Evolutionary conservation across 2,888 invertebrate species (phyloP).

Genomic region (Phortica okadai): DNA sequence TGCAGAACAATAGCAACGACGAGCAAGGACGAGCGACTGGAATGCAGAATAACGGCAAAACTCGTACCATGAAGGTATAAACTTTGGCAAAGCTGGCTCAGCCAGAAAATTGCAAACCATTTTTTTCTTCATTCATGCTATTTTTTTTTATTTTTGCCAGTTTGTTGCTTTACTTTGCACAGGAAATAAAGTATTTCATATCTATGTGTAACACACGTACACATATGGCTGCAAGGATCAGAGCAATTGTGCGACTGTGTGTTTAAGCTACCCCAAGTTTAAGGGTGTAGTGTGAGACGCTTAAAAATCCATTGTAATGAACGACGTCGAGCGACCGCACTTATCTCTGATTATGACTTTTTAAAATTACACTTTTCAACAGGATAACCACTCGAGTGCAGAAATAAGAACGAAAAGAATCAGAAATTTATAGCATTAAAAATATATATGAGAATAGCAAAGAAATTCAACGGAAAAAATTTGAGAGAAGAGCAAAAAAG

Average conservation of each 20-base stretch:
- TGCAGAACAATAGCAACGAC: conserved; percentile 58
- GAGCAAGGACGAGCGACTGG: conserved; percentile 5
- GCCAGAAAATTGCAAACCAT: conserved; percentile 35
- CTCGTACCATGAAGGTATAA: neutral
- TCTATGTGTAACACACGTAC: conserved; percentile 18
- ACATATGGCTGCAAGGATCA: conserved; percentile 39
- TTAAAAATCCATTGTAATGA: conserved; percentile 64
- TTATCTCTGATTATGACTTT: conserved; percentile 74
- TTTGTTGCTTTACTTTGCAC: neutral
- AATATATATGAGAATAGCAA: conserved; percentile 38
- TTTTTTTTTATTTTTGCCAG: neutral
- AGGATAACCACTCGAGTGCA: conserved; percentile 37
- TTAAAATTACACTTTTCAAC: conserved; percentile 69
- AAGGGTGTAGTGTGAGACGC: neutral
- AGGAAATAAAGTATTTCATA: conserved; percentile 27
- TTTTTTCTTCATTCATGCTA: neutral
- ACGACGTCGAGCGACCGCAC: conserved; percentile 70
- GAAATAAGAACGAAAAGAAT: conserved; percentile 26
- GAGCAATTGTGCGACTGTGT: conserved; percentile 17
- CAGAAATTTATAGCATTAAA: conserved; percentile 37
- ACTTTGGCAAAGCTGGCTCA: conserved; percentile 31
- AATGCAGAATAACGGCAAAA: conserved; percentile 5
- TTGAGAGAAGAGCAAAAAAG: conserved; percentile 30
- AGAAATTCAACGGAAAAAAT: conserved; percentile 13
- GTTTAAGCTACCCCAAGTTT: conserved; percentile 9